A percentile compares a stretch with the other conserved stretches of the same genome.
Evolutionary conservation across 2,888 invertebrate genomes (phyloP).

Genomic region (Nephrotoma guestfalica): DNA sequence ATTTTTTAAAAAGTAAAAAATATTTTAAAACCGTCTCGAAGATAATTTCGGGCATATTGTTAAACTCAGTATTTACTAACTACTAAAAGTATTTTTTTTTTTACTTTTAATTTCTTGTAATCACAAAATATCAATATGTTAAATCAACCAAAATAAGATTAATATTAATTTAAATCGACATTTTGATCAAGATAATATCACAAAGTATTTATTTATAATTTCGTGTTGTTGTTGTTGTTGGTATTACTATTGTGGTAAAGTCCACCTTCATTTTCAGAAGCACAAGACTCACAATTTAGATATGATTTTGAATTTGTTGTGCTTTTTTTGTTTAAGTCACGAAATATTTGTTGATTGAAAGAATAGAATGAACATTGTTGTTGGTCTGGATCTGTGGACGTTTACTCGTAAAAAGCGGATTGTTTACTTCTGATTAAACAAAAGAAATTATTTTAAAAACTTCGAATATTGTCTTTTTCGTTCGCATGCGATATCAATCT

Average conservation of each 20-base stretch:
- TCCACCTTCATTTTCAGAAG: not conserved
- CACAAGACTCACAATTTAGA: not conserved
- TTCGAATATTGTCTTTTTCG: not conserved
- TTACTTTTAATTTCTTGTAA: not conserved
- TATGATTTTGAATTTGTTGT: not conserved
- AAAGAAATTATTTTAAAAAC: not conserved
- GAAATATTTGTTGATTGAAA: not conserved
- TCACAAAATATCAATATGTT: not conserved
- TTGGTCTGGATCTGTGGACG: not conserved
- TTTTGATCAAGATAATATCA: not conserved
- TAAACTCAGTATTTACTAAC: not conserved
- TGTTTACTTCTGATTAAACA: not conserved
- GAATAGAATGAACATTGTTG: not conserved
- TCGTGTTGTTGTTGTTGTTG: not conserved
- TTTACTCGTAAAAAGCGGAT: not conserved
- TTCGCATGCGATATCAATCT: not conserved
- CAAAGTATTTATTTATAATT: not conserved
- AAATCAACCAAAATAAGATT: not conserved
- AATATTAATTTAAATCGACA: constrained; percentile 4
- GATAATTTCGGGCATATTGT: not conserved
- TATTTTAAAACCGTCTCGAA: not conserved
- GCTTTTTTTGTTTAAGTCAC: not conserved
- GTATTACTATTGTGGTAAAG: not conserved
- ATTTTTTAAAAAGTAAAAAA: not conserved
- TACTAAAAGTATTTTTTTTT: not conserved